Evolutionary conservation across 2,113 vertebrate species (phyloP).

Genomic region (Platichthys stellatus): DNA sequence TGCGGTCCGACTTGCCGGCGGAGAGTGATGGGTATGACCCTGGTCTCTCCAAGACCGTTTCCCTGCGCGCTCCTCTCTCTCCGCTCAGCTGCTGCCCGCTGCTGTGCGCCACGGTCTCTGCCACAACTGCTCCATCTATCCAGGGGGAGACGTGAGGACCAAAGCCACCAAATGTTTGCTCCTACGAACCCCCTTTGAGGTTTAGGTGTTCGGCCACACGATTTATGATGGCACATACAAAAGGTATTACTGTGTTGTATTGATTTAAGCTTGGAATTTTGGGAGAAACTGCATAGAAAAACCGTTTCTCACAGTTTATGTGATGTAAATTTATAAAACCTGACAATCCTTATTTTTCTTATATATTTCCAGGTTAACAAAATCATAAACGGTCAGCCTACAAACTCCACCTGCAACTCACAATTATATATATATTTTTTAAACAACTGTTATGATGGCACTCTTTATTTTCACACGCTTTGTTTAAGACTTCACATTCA

Average conservation of each 20-base stretch:
- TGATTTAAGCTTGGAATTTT: too few relatives aligned
- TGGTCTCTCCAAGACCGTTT: slow-evolving; percentile 51
- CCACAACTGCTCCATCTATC: slow-evolving; percentile 57
- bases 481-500: background rate
- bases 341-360: too few relatives aligned
- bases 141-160: slow-evolving; percentile 23
- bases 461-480: background rate
- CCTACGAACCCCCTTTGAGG: background rate
- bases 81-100: slow-evolving; percentile 52
- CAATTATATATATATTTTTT: too few relatives aligned
- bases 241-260: too few relatives aligned
- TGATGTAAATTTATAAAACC: too few relatives aligned
- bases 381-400: background rate
- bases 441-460: background rate
- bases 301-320: too few relatives aligned
- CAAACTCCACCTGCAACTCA: background rate
- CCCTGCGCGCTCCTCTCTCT: slow-evolving; percentile 65
- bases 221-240: background rate
- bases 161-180: slow-evolving; percentile 3
- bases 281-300: too few relatives aligned
- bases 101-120: slow-evolving; percentile 60
- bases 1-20: slow-evolving; percentile 30
- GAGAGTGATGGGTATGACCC: slow-evolving; percentile 59
- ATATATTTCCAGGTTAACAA: too few relatives aligned
- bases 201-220: background rate